Evolutionary conservation across 2,888 invertebrate species (phyloP), one percentile per base, ranked within the genome.

Genomic region (Andrena dorsata): DNA sequence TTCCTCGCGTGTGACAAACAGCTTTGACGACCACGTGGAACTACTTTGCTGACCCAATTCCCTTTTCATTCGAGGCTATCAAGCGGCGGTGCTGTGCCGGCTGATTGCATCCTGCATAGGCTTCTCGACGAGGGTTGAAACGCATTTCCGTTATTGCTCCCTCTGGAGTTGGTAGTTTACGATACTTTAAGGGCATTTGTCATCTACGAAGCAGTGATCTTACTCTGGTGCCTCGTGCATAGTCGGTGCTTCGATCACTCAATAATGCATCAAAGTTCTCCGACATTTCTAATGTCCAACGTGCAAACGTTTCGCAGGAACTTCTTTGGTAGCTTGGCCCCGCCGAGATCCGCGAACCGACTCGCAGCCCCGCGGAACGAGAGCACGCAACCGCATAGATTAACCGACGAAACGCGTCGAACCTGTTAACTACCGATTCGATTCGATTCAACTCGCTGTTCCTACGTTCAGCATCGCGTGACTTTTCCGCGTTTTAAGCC

Each of bases 401-500:
- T 60, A 80, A 64, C 64, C 56, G 6, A 58, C 26, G 64, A 32
- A 41, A 80, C 71, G 82, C 76, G 76, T 76, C 66, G 68, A 68
- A 47, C 66, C 74, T 56, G 80, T 70, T 81, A 81, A 82, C 82
- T 68, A 58, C 72, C 66, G 82, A 63, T 72, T 68, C 76, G 76
- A 76, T 76, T 72, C 76, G 56, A 69, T 76, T 68, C 66, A n/a
- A 7, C 7, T 16, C 6, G 49, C n/a, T 6, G 51, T 64, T n/a
- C 58, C 58, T 80, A 47, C 53, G 61, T 61, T 32, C 26, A 8
- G 20, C 61, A 79, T 82, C 82, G 82, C 82, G 82, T 82, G 82
- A 82, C 82, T 82, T 81, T 82, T 81, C 82, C 75, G 53, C 80
- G 53, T 82, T 82, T 72, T 76, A 69, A 77, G 23, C 66, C 1